Percentiles rank a stretch among this genome's conserved stretches.
phyloP scores from a whole-genome alignment of 2,113 vertebrate species.

The Epinephelus cyanopodus region DNA sequence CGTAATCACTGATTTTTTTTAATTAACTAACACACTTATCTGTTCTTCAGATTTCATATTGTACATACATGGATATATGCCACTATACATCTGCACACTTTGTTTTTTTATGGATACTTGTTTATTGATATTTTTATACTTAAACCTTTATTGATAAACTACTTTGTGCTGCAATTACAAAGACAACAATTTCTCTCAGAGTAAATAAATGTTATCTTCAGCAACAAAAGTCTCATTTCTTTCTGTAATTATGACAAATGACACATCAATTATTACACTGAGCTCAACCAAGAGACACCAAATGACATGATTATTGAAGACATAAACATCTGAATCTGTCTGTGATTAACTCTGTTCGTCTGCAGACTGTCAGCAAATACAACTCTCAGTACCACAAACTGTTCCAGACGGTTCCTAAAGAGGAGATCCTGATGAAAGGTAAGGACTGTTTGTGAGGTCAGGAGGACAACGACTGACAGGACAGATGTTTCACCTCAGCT shows the following conservation, averaged over 20 bases:
- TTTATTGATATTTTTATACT: no score
- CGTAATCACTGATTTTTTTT: no score
- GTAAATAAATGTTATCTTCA: not conserved
- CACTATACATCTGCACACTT: no score
- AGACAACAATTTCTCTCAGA: no score
- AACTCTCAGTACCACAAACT: slow-evolving; percentile 95
- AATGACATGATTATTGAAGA: not conserved
- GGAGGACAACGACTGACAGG: not conserved
- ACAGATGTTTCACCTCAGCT: not conserved
- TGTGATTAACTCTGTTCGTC: slow-evolving; percentile 40
- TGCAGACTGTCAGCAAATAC: slow-evolving; percentile 90
- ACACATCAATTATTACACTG: not conserved
- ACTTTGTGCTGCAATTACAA: no score
- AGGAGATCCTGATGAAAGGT: slow-evolving; percentile 94
- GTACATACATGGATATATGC: no score
- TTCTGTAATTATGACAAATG: not conserved
- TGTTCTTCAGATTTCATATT: no score
- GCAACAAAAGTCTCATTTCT: not conserved
- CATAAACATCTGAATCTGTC: not conserved
- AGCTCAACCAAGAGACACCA: not conserved
- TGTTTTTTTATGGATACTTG: no score
- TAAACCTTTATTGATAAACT: no score
- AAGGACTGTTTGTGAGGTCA: no score
- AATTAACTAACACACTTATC: no score
- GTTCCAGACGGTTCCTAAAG: slow-evolving; percentile 90